Evolutionary conservation across 2,888 invertebrate species (phyloP).

Genomic region (Dione vanillae): DNA sequence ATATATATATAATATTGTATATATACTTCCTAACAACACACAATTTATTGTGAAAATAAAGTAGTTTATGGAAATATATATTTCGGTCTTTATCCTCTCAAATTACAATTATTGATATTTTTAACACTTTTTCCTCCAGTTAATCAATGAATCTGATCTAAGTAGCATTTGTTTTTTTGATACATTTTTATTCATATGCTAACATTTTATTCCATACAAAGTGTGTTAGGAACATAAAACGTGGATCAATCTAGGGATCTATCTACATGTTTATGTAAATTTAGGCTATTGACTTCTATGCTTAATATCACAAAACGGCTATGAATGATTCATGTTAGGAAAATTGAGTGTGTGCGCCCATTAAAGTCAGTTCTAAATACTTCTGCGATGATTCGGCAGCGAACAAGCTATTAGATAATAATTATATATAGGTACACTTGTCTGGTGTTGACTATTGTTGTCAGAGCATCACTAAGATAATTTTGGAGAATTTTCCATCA

Average conservation of each 20-base stretch:
- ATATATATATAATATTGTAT: no score
- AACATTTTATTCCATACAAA: background rate
- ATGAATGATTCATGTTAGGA: conserved; percentile 42
- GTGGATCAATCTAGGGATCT: conserved; percentile 19
- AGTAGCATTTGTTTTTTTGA: no score
- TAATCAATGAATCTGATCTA: no score
- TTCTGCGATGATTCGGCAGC: conserved; percentile 38
- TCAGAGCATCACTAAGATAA: background rate
- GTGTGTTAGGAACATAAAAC: background rate
- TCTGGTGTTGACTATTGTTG: conserved; percentile 8
- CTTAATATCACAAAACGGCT: conserved; percentile 40
- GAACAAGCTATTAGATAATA: conserved; percentile 40
- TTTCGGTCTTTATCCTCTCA: no score
- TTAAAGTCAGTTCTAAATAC: conserved; percentile 43
- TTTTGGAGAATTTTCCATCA: conserved; percentile 12
- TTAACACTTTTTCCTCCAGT: no score
- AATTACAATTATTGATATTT: no score
- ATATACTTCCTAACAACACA: no score
- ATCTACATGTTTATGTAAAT: conserved; percentile 43
- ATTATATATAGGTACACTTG: conserved; percentile 27
- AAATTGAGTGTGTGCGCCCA: conserved; percentile 40
- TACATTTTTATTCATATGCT: background rate
- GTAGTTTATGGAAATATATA: no score
- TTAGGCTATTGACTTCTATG: conserved; percentile 52
- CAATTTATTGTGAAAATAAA: no score